Base-by-base conservation (phyloP, 2,797 vertebrate species). In the Spizella passerina region DNA sequence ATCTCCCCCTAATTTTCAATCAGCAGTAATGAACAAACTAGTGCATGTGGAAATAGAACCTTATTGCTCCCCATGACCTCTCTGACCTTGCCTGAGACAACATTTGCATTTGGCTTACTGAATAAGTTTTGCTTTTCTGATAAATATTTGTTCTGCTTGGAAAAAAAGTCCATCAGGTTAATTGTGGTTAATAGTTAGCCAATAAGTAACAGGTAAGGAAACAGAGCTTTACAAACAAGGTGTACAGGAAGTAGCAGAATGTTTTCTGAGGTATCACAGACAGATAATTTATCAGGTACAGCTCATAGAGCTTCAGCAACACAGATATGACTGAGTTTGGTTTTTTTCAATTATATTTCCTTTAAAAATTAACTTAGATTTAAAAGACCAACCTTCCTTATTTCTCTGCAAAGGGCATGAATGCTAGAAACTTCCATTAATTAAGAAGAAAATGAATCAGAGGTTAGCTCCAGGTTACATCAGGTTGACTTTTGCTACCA, bases 131-230 rank as follows among this genome's bases (percentile, higher is more conserved):
- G 44, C 21, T 79, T 93, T 95, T 95, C 86, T 92, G 71, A 63
- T 90, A 95, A 97, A 97, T 97, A 95, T 96, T 96, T 96, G 79
- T 64, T 86, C 85, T 82, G 59, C 55, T 87, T 77, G 44, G 68
- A 7, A 12, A 9, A 71, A 10, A 7, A 71, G 14, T 2, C 24
- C 32, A 39, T 75, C 49, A 65, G 72, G 64, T 92, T 94, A 94
- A 85, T 82, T 81, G 84, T 86, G 61, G 90, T 97, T 96, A 97
- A 97, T 93, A 86, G 70, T 95, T 96, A 96, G 68, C 84, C 79
- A 75, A 88, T 75, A 59, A 75, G 60, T 79, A 64, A 44, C 68
- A 88, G 87, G 89, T 82, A 94, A 43, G 92, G 72, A 95, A 94
- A 84, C 60, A 88, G 77, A 92, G 26, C 73, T 75, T 91, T 86